These are phyloP conservation scores for Parnassius apollo DNA, from an alignment of 2,888 invertebrate genomes.

Conservation along the genomic window DNA sequence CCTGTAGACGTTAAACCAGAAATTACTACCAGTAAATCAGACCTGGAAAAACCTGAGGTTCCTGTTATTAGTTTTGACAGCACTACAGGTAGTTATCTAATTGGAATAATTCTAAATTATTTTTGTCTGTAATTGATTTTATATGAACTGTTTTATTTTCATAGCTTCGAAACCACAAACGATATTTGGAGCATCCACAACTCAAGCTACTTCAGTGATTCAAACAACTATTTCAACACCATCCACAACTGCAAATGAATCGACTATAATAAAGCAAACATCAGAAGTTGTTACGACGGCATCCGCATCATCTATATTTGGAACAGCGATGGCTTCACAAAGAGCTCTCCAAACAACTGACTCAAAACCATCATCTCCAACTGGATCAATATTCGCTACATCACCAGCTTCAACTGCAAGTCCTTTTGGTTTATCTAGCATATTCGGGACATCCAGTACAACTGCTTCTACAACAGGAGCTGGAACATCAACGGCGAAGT, in stretches of 20 bases:
- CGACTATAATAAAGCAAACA: slow-evolving; percentile 32
- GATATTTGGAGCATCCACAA: slow-evolving; percentile 25
- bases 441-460: slow-evolving; percentile 31
- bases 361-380: slow-evolving; percentile 31
- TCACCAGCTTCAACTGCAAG: slow-evolving; percentile 29
- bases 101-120: too few relatives aligned
- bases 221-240: slow-evolving; percentile 18
- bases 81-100: slow-evolving; percentile 33
- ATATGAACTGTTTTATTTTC: neutral
- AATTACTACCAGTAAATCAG: slow-evolving; percentile 36
- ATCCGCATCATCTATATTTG: slow-evolving; percentile 49
- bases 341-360: slow-evolving; percentile 14
- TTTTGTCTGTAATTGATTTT: too few relatives aligned
- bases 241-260: slow-evolving; percentile 30
- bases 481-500: slow-evolving; percentile 28
- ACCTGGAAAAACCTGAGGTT: slow-evolving; percentile 32
- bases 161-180: slow-evolving; percentile 23
- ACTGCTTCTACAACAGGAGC: slow-evolving; percentile 38
- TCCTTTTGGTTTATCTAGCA: slow-evolving; percentile 29
- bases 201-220: slow-evolving; percentile 24
- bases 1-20: slow-evolving; percentile 31
- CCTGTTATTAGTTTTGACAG: slow-evolving; percentile 44
- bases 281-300: slow-evolving; percentile 31
- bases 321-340: slow-evolving; percentile 43
- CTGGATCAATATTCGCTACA: slow-evolving; percentile 41